Base-by-base conservation (phyloP, 2,113 vertebrate genomes). In the Neolamprologus hecqui region DNA sequence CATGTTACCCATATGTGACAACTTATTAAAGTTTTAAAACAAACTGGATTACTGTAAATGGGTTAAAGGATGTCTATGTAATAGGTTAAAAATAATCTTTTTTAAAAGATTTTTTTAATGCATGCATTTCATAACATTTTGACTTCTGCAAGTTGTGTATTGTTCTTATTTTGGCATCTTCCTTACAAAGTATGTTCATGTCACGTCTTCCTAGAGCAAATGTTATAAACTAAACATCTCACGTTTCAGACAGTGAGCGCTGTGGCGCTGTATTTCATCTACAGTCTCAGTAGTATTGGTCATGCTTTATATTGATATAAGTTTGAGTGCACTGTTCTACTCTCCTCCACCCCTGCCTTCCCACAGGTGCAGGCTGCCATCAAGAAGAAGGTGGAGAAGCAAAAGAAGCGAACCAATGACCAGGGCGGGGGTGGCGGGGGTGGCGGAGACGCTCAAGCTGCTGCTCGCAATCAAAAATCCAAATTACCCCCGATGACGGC, bases 381-480 rank as follows among this genome's bases (percentile, higher is more conserved):
- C 90, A 97, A 95, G 80, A 96, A 88, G 93, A 97, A 96, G 33
- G 84, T 97, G 73, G 94, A 96, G 92, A 96, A 94, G 90, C 95
- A 96, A 92, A 96, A 85, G 80, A 95, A 60, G 79, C 84, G 82
- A 81, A 40, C 21, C 80, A 83, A 26, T 2, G 89, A 73, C 17
- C 79, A 77, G 12, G 84, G 83, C 10, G 84, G 80, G 4, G 83
- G 79, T 4, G 35, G 10, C 4, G 88, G 70, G 4, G 81, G 79
- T 4, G 35, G 10, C 2, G 88, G 73, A 14, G 95, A 95, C 9
- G 13, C 15, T 23, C 90, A 90, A 1, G 73, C 11, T 3, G 73
- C 15, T 6, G 14, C 33, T 2, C 15, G 45, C n/a, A 87, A 51
- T 40, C 91, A 84, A 51, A 95, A 40, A 63, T 17, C 88, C 7